Percentiles rank a stretch among this genome's conserved stretches.
These are phyloP conservation scores for Plagodis pulveraria DNA, from an alignment of 2,888 invertebrate genomes.

Conservation along the genomic window DNA sequence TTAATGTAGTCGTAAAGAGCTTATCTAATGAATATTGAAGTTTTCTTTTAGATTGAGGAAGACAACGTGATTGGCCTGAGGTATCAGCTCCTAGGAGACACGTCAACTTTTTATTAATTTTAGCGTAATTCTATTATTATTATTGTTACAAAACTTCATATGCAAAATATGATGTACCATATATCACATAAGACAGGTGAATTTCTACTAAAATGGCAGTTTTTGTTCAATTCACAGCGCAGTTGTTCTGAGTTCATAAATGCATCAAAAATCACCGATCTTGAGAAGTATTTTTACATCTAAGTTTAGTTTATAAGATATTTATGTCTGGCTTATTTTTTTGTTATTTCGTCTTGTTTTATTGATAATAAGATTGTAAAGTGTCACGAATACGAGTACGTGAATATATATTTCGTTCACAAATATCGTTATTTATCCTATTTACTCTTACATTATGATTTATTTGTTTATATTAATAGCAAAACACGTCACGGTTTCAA, in stretches of 20 bases:
- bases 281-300: neutral
- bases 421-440: too few relatives aligned
- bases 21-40: neutral
- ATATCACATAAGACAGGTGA: neutral
- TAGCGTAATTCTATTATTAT: slow-evolving; percentile 8
- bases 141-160: neutral
- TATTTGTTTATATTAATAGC: too few relatives aligned
- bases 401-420: too few relatives aligned
- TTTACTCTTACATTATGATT: too few relatives aligned
- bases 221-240: slow-evolving; percentile 39
- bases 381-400: too few relatives aligned
- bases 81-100: slow-evolving; percentile 24
- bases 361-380: too few relatives aligned
- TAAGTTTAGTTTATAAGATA: neutral
- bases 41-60: slow-evolving; percentile 44
- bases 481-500: too few relatives aligned
- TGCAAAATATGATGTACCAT: neutral
- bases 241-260: slow-evolving; percentile 48
- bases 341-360: too few relatives aligned
- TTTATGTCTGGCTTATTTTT: too few relatives aligned
- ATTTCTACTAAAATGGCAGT: slow-evolving; percentile 47
- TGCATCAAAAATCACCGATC: slow-evolving; percentile 34
- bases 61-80: slow-evolving; percentile 68
- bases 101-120: slow-evolving; percentile 14
- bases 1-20: too few relatives aligned